Evolutionary conservation across 2,113 vertebrate species (phyloP), one percentile per base, ranked within the genome.

Genomic region (Leptocoma aspasia): DNA sequence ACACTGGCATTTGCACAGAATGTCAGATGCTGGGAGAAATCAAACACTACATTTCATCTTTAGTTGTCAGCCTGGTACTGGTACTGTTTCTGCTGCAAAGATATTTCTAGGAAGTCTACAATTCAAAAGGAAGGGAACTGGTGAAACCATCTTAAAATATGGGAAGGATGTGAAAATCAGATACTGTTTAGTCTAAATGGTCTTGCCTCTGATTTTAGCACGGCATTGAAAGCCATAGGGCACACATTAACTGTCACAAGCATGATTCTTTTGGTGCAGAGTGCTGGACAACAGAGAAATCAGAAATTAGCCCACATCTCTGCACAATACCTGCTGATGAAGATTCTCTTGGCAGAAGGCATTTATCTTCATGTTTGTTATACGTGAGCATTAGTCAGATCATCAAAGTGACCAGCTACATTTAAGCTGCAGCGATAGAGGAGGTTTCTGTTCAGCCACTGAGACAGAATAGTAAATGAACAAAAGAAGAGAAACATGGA

Each of bases 1-100:
- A 77, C 23, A 13, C 33, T 92, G 87, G 50, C 79, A 95, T 96
- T 97, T 94, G 45, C 78, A 86, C 84, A 82, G 73, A 82, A 95
- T 77, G 75, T 85, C 93, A 91, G 63, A 42, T 37, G 37, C 26
- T 91, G n/a, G 21, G 44, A 80, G 56, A 87, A 95, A 90, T 95
- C 78, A 96, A 95, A 92, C 47, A 73, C 21, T 1, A 2, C 21
- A 4, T 89, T 91, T 87, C 71, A 28, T 88, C 66, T 65, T 69
- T 26, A 82, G 28, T 41, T 11, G 18, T 57, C 83, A 85, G 50
- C 9, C 13, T 50, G 26, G 15, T 69, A 23, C 37, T 69, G 13
- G 4, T 27, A 22, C 61, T n/a, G 20, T 39, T 85, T 50, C 41
- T 73, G 17, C 33, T 81, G 76, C 21, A 68, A 83, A 88, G 53